Evolutionary conservation across 2,888 invertebrate species (phyloP).

Genomic region (Xanthorhoe spadicearia): DNA sequence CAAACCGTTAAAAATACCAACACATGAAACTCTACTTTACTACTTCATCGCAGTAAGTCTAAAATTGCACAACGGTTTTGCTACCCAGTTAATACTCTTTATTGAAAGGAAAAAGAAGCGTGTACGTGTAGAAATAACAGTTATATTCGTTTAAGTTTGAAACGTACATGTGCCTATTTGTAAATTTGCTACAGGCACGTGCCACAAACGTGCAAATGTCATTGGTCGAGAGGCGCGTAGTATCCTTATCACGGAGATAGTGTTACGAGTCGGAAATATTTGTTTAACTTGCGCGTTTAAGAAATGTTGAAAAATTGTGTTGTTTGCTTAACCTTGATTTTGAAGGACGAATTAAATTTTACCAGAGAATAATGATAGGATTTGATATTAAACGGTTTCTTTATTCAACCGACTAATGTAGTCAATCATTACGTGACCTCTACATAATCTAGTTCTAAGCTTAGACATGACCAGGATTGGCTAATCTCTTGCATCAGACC

Average conservation of each 20-base stretch:
- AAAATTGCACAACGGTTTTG: slow-evolving; percentile 2
- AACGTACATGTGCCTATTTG: slow-evolving; percentile 18
- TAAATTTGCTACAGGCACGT: slow-evolving; percentile 25
- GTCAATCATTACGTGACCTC: neutral
- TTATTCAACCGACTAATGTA: too few species aligned
- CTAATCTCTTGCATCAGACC: slow-evolving; percentile 47
- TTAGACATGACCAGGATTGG: slow-evolving; percentile 10
- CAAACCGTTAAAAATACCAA: neutral
- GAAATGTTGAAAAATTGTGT: neutral
- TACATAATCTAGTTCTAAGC: neutral
- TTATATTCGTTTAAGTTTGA: neutral
- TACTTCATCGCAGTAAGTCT: neutral
- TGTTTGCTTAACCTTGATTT: neutral
- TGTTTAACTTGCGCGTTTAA: neutral
- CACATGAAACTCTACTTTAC: slow-evolving; percentile 12
- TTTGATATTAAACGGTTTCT: too few species aligned
- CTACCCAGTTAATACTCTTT: neutral
- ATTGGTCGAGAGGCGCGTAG: slow-evolving; percentile 36
- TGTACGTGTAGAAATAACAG: neutral
- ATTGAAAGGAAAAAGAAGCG: neutral
- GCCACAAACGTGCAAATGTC: slow-evolving; percentile 47
- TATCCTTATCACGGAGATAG: slow-evolving; percentile 22
- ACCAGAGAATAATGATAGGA: too few species aligned
- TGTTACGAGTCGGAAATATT: slow-evolving; percentile 3
- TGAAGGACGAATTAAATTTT: neutral